Conservation (phyloP, 2,888 invertebrate species). For the Axea sp. region DNA sequence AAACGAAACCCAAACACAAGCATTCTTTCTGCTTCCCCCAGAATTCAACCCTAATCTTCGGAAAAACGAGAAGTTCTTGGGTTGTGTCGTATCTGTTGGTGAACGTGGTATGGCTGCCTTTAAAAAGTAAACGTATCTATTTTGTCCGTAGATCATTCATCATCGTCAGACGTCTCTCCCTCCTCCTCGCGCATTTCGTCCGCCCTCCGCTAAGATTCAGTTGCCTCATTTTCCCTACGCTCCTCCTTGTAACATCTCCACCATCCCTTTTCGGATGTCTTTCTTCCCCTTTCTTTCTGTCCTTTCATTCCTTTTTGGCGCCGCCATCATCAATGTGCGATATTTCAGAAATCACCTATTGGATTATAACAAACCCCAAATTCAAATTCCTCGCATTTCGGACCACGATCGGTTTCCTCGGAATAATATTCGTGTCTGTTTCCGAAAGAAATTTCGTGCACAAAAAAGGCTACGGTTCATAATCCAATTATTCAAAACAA, state of each 20-base stretch:
- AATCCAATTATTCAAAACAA: slow-evolving; percentile 55
- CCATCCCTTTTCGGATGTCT: slow-evolving; percentile 40
- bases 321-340: slow-evolving; percentile 74
- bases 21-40: slow-evolving; percentile 54
- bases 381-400: slow-evolving; percentile 14
- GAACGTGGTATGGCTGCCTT: slow-evolving; percentile 73
- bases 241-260: slow-evolving; percentile 68
- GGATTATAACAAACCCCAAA: slow-evolving; percentile 56
- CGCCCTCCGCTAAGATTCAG: slow-evolving; percentile 61
- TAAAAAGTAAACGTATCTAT: slow-evolving; percentile 76
- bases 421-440: slow-evolving; percentile 15
- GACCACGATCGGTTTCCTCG: slow-evolving; percentile 7
- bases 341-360: slow-evolving; percentile 60
- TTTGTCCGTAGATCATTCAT: slow-evolving; percentile 78
- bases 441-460: slow-evolving; percentile 17
- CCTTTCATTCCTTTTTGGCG: slow-evolving; percentile 70
- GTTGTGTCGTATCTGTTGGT: slow-evolving; percentile 57
- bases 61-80: slow-evolving; percentile 63
- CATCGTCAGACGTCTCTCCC: slow-evolving; percentile 77
- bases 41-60: slow-evolving; percentile 59
- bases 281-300: slow-evolving; percentile 66
- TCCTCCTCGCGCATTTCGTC: slow-evolving; percentile 66
- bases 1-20: slow-evolving; percentile 39
- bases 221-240: slow-evolving; percentile 71
- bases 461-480: slow-evolving; percentile 11